Base-by-base conservation (phyloP, 2,888 invertebrate genomes). In the Drosophila quinaria region DNA sequence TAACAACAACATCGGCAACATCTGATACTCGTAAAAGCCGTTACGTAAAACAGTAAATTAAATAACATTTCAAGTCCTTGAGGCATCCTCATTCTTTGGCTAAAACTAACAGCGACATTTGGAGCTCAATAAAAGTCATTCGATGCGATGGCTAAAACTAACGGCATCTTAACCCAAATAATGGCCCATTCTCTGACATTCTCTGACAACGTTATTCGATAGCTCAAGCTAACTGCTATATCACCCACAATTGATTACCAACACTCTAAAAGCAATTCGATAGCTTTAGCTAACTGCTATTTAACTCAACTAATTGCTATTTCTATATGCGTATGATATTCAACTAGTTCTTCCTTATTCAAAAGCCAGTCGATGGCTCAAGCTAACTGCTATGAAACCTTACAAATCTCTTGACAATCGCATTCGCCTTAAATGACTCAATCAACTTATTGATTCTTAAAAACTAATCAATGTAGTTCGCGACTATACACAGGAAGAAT, bases 1-100 rank as follows among this genome's bases (percentile, higher is more conserved):
- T 35, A 17, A 44, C 35, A 55, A 15, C 17, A 33, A 11, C 44
- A 13, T 4, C 47, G 15, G 15, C 15, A 13, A 25, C 44, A 56
- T 46, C 35, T 29, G 56, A 44, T 15, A 44, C 33, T 56, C 25
- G 35, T 46, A 47, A 58, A 58, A 37, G 37, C 15, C 46, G 25
- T 56, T 56, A 35, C 44, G 35, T 35, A 46, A 13, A 37, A 35
- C 37, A 46, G 11, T 46, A 35, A 46, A 56, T 56, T 56, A 46
- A 56, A 56, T 55, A 55, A 55, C 55, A 31, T 33, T 35, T 55
- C 44, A 52, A 11, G 44, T 62, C 46, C 55, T 54, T 54, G 51
- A 25, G 41, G 31, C 52, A 61, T 8, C 31, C 41, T 39, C 47
- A 39, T 39, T 49, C 37, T 25, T 29, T 56, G 22, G 37, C 51